Percentiles rank a stretch among this genome's conserved stretches.
Conservation (phyloP, 2,888 invertebrate species). For the Drosophila pullipes region DNA sequence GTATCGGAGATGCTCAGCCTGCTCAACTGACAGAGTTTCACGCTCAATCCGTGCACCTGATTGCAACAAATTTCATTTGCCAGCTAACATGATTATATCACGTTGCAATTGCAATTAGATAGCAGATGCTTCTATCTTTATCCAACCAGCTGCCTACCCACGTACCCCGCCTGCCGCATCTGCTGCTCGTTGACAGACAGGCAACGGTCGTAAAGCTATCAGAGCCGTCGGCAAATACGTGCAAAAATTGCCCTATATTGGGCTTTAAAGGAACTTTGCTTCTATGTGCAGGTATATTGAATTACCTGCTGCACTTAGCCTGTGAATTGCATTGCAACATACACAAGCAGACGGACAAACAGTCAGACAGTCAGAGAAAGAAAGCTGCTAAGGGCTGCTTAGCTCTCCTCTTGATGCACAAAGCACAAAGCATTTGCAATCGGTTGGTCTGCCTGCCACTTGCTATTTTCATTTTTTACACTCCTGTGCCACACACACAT, state of each 20-base stretch:
- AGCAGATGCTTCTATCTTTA: slow-evolving; percentile 7
- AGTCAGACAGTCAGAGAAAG: background rate
- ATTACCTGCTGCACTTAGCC: slow-evolving; percentile 75
- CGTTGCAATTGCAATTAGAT: slow-evolving; percentile 68
- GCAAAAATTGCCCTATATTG: slow-evolving; percentile 25
- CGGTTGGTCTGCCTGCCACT: slow-evolving; percentile 53
- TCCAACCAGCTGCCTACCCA: background rate
- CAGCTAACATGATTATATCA: slow-evolving; percentile 68
- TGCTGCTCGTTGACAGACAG: background rate
- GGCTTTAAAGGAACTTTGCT: slow-evolving; percentile 47
- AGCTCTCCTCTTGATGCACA: slow-evolving; percentile 27
- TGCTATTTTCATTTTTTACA: slow-evolving; percentile 33
- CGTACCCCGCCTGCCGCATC: background rate
- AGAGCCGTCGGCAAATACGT: slow-evolving; percentile 23
- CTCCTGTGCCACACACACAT: slow-evolving; percentile 20
- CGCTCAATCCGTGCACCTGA: slow-evolving; percentile 50
- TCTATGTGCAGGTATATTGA: slow-evolving; percentile 56
- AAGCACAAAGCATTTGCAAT: slow-evolving; percentile 35
- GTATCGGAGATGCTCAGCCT: slow-evolving; percentile 35
- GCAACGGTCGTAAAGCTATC: background rate
- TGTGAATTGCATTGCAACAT: slow-evolving; percentile 40
- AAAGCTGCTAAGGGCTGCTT: slow-evolving; percentile 37
- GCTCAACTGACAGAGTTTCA: background rate
- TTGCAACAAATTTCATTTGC: slow-evolving; percentile 70
- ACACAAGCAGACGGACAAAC: background rate